phyloP scores from a whole-genome alignment of 1,140 invertebrate genomes.

The Tetranychus cinnabarinus region DNA sequence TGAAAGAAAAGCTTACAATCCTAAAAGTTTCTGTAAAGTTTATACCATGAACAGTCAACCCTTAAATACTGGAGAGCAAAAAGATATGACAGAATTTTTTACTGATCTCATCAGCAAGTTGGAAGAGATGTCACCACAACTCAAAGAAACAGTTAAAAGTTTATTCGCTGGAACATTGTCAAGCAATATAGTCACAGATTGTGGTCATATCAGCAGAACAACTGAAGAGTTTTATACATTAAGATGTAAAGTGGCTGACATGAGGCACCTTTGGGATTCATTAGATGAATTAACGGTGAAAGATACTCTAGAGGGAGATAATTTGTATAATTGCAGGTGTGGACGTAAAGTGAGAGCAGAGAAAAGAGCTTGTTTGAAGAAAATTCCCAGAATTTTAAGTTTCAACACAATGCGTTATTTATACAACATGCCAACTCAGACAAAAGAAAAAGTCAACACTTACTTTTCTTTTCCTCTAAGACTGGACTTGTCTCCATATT shows the following conservation, averaged over 20 bases:
- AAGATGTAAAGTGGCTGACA: conserved; percentile 79
- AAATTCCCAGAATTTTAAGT: conserved; percentile 69
- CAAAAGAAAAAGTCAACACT: conserved; percentile 89
- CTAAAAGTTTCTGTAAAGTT: conserved; percentile 76
- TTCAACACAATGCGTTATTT: conserved; percentile 97
- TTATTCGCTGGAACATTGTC: conserved; percentile 75
- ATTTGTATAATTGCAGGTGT: conserved; percentile 92
- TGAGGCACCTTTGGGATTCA: conserved; percentile 82
- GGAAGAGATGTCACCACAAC: conserved; percentile 76
- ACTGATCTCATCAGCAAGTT: conserved; percentile 84
- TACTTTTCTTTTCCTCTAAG: conserved; percentile 86
- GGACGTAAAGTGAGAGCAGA: conserved; percentile 79
- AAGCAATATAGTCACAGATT: conserved; percentile 87
- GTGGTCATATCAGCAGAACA: conserved; percentile 73
- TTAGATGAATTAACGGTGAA: conserved; percentile 86
- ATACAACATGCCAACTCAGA: conserved; percentile 91
- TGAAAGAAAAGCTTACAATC: conserved; percentile 82
- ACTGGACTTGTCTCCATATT: conserved; percentile 78
- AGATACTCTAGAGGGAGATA: conserved; percentile 82
- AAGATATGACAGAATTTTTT: conserved; percentile 95
- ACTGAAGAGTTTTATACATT: conserved; percentile 90
- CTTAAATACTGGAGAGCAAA: conserved; percentile 83
- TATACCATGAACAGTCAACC: conserved; percentile 92
- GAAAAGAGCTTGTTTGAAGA: conserved; percentile 81
- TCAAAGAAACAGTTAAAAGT: conserved; percentile 70